Percentiles rank a stretch among this genome's conserved stretches.
Evolutionary conservation across 2,113 vertebrate genomes (phyloP).

Genomic region (Vulpes vulpes): DNA sequence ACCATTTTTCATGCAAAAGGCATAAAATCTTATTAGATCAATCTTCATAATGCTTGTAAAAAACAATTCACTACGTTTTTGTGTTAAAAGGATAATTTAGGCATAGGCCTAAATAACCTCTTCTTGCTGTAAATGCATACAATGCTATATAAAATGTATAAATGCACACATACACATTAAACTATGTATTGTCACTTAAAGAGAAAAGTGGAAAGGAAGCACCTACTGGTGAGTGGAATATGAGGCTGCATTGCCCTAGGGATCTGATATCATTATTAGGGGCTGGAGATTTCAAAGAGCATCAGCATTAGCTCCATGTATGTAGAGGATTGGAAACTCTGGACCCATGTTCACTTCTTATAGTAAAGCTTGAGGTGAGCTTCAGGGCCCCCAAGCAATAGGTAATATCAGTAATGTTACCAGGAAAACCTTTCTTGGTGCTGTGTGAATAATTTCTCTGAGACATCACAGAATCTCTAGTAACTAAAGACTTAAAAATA

Average conservation of each 20-base stretch:
- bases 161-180: background rate
- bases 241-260: background rate
- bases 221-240: background rate
- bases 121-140: background rate
- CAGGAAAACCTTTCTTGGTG: background rate
- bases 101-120: background rate
- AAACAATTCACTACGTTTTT: background rate
- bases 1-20: background rate
- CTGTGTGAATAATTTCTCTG: background rate
- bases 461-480: background rate
- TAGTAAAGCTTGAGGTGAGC: background rate
- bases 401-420: background rate
- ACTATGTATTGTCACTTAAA: background rate
- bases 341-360: background rate
- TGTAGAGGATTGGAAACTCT: background rate
- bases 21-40: slow-evolving; percentile 4
- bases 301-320: accelerated
- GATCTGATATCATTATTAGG: background rate
- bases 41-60: background rate
- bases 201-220: background rate
- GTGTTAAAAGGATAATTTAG: background rate
- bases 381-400: background rate
- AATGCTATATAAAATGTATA: background rate
- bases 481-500: background rate
- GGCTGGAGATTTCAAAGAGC: background rate